Evolutionary conservation across 2,888 invertebrate genomes (phyloP), one percentile per base, ranked within the genome.

Genomic region (Hydrotaea diabolus): DNA sequence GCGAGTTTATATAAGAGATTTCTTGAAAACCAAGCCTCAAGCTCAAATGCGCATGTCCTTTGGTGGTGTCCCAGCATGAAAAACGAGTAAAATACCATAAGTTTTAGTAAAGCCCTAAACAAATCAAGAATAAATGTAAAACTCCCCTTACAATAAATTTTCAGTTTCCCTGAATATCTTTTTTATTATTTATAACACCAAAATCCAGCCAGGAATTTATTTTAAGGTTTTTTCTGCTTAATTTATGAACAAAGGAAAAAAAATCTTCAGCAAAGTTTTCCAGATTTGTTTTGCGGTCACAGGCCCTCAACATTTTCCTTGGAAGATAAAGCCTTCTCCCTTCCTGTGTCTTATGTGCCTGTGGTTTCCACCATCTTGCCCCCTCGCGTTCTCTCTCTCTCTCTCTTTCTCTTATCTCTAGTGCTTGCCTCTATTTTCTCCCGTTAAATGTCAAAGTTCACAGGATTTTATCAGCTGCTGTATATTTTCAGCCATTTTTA

Each of bases 361-460:
- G 43, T 39, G 17, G 19, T 39, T 71, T 49, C 53, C 9, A 15
- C 31, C 55, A 17, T 62, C n/a, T 7, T 62, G 17, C 31, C 15
- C 59, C 5, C 23, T 31, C 31, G 21, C 31, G 31, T 31, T 66
- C 17, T 9, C 11, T 21, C 9, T 64, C 0, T 21, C 39, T 17
- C 21, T 31, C 31, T 21, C 21, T 21, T 55, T 19, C 19, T 13
- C 31, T 31, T 31, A 31, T n/a, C n/a, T n/a, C n/a, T n/a, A n/a
- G n/a, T n/a, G n/a, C 8, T 19, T 21, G 69, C 43, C 69, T 71
- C 21, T 36, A 21, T 9, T 73, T 26, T 57, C 73, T 23, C 15
- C 26, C 39, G 57, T 39, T 36, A 82, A 83, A 79, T 85, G 81
- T 81, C 79, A 79, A 79, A 79, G 81, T 82, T 85, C 78, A 78